Evolutionary conservation across 1,140 invertebrate species (phyloP).

Genomic region (Sinella curviseta): DNA sequence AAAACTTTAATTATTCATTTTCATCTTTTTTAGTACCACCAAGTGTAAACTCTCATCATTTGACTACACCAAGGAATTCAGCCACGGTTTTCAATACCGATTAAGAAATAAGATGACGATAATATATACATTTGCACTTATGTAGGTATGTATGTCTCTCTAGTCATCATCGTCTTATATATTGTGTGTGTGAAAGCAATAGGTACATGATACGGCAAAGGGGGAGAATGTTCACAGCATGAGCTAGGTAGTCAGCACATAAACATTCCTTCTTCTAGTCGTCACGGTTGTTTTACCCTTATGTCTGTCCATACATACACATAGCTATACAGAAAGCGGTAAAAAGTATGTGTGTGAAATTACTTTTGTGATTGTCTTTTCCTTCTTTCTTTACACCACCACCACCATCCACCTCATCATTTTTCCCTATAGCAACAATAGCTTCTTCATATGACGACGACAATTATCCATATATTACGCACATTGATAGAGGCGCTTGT

Average conservation of each 20-base stretch:
- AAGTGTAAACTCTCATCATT: no score
- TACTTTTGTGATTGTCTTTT: not conserved
- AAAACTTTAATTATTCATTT: no score
- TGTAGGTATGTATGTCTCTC: not conserved
- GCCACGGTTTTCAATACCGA: no score
- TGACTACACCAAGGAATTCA: no score
- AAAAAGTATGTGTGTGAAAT: not conserved
- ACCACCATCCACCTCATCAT: not conserved
- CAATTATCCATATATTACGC: slow-evolving; percentile 5
- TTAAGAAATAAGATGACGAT: no score
- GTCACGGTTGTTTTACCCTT: not conserved
- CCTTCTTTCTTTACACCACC: not conserved
- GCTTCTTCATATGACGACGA: not conserved
- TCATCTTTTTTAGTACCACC: no score
- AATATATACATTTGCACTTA: not conserved
- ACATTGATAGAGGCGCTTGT: not conserved
- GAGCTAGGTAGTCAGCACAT: not conserved
- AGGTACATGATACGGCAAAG: not conserved
- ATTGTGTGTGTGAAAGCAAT: slow-evolving; percentile 22
- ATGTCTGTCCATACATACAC: no score
- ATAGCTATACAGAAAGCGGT: no score
- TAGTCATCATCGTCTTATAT: not conserved
- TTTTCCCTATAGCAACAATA: no score
- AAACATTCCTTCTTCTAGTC: not conserved
- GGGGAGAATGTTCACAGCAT: not conserved